A percentile compares a stretch with the other conserved stretches of the same genome.
Evolutionary conservation across 2,113 vertebrate genomes (phyloP).

Genomic region (Blennius ocellaris): DNA sequence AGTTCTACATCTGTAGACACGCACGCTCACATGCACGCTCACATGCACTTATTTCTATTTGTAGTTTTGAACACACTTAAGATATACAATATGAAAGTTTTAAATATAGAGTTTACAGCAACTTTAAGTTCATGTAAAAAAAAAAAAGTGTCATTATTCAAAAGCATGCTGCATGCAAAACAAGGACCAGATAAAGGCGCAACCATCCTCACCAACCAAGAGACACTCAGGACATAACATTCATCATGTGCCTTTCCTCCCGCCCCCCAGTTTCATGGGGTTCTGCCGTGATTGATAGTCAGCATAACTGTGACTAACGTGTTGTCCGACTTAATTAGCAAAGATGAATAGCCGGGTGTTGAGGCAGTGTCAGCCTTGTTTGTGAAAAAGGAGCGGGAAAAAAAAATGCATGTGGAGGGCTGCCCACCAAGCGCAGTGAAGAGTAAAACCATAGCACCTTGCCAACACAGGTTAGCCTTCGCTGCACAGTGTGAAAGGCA

Average conservation of each 20-base stretch:
- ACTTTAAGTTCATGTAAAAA: too few species aligned
- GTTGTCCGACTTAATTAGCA: constrained; percentile 78
- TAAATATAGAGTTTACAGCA: too few species aligned
- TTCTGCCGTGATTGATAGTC: constrained; percentile 74
- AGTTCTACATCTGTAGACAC: too few species aligned
- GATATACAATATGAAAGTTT: too few species aligned
- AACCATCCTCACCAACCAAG: constrained; percentile 33
- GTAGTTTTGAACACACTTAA: too few species aligned
- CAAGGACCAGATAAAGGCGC: constrained; percentile 15
- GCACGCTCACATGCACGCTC: too few species aligned
- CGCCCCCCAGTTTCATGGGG: constrained; percentile 53
- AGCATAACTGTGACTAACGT: constrained; percentile 74
- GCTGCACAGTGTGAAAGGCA: constrained; percentile 48
- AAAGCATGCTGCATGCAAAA: too few species aligned
- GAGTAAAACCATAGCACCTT: constrained; percentile 45
- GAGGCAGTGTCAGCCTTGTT: constrained; percentile 61
- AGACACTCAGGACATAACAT: constrained; percentile 45
- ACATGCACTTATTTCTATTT: too few species aligned
- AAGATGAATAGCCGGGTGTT: constrained; percentile 69
- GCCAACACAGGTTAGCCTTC: constrained; percentile 45
- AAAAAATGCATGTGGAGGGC: constrained; percentile 20
- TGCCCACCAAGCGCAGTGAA: constrained; percentile 49
- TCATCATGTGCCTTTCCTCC: constrained; percentile 55
- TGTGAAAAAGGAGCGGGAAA: constrained; percentile 28
- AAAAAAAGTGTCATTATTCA: too few species aligned